Conservation (phyloP, 2,797 vertebrate species). For the Columba guinea region DNA sequence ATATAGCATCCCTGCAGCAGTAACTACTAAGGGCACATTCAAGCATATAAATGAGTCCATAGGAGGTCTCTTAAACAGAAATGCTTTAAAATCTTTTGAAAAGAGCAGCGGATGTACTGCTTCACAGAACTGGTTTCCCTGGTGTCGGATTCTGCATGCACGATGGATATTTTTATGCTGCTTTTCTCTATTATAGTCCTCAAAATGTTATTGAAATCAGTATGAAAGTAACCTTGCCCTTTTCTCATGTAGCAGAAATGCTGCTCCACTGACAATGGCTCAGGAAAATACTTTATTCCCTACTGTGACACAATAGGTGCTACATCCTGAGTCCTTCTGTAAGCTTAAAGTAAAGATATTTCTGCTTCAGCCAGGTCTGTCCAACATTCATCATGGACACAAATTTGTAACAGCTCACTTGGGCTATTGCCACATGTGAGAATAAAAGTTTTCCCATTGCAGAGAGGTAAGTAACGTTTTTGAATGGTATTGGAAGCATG, state of each 20-base stretch:
- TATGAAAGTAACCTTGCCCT: conserved; percentile 68
- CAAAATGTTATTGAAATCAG: conserved; percentile 52
- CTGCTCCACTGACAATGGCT: conserved; percentile 37
- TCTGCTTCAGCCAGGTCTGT: neutral
- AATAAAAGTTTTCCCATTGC: neutral
- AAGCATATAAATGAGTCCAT: neutral
- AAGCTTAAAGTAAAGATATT: conserved; percentile 40
- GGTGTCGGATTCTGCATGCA: conserved; percentile 2
- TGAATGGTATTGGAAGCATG: conserved; percentile 43
- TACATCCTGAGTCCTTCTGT: neutral
- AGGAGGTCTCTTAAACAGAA: neutral
- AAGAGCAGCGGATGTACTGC: conserved; percentile 47
- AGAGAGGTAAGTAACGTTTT: conserved; percentile 47
- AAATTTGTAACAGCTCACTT: conserved; percentile 22
- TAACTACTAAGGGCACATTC: neutral
- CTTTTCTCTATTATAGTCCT: conserved; percentile 56
- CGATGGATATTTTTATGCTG: conserved; percentile 31
- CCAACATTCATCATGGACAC: neutral
- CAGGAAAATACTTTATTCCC: conserved; percentile 32
- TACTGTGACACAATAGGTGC: conserved; percentile 31
- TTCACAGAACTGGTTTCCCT: conserved; percentile 51
- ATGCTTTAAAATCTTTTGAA: conserved; percentile 56
- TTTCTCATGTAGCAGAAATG: conserved; percentile 42
- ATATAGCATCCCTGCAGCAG: neutral
- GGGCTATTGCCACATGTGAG: neutral